A percentile compares a stretch with the other conserved stretches of the same genome.
phyloP scores from a whole-genome alignment of 2,888 invertebrate genomes.

The Drosophila leonis region DNA sequence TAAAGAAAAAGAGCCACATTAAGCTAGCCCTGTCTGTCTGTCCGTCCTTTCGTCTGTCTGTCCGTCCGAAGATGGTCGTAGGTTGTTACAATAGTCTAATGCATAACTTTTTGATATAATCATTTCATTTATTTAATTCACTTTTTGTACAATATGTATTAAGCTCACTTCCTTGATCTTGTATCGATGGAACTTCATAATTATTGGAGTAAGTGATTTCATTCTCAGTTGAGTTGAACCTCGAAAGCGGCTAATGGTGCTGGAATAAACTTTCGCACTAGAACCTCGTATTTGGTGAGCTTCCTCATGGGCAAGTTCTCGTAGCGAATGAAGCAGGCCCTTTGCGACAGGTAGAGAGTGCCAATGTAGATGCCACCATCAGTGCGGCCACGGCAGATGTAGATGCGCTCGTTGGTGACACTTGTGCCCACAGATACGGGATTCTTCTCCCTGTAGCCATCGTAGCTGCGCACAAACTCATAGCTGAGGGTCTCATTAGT shows the following conservation, averaged over 20 bases:
- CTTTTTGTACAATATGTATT: too few relatives aligned
- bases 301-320: conserved; percentile 36
- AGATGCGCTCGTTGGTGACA: conserved; percentile 45
- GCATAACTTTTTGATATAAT: too few relatives aligned
- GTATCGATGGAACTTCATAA: neutral
- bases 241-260: neutral
- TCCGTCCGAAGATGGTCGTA: too few relatives aligned
- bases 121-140: neutral
- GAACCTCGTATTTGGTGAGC: conserved; percentile 54
- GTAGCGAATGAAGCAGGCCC: conserved; percentile 40
- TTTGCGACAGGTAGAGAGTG: conserved; percentile 33
- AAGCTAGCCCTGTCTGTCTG: too few relatives aligned
- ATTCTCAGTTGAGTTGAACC: neutral
- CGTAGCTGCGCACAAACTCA: conserved; percentile 53
- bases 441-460: conserved; percentile 47
- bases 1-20: too few relatives aligned
- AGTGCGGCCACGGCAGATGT: conserved; percentile 39
- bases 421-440: conserved; percentile 53
- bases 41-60: too few relatives aligned
- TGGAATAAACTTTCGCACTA: conserved; percentile 16
- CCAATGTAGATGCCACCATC: conserved; percentile 45
- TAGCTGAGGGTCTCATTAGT: conserved; percentile 36
- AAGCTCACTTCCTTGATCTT: neutral
- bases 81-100: too few relatives aligned
- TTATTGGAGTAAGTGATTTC: neutral